Conservation (phyloP, 2,797 vertebrate species). For the Brachymystax lenok region DNA sequence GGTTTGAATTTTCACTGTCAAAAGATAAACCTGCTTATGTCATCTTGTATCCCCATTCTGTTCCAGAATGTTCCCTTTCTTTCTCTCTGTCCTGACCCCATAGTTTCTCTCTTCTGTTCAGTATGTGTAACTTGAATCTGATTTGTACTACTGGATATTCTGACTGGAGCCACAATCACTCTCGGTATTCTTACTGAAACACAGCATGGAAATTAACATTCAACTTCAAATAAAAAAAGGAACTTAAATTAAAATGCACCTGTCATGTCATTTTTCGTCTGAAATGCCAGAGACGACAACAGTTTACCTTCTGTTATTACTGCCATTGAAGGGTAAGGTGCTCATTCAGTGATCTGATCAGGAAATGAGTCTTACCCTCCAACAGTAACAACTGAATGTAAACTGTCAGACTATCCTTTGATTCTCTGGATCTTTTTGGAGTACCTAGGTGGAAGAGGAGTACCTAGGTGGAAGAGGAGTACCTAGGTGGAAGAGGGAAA, state of each 20-base stretch:
- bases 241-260: conserved; percentile 78
- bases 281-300: not conserved
- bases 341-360: not conserved
- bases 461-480: no score
- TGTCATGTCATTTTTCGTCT: not conserved
- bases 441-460: not conserved
- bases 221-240: conserved; percentile 92
- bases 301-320: not conserved
- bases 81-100: conserved; percentile 30
- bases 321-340: not conserved
- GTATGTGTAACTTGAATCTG: conserved; percentile 98
- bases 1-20: conserved; percentile 77
- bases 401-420: not conserved
- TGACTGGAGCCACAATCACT: conserved; percentile 96
- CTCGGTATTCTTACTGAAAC: conserved; percentile 97
- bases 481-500: not conserved
- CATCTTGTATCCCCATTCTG: conserved; percentile 47
- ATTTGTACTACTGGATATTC: conserved; percentile 99
- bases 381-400: not conserved
- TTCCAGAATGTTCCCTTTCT: not conserved
- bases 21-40: conserved; percentile 69
- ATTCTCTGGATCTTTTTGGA: not conserved
- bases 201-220: conserved; percentile 99
- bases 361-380: not conserved
- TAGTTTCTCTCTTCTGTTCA: conserved; percentile 86